These are phyloP conservation scores for Pristiophorus japonicus DNA, from an alignment of 2,113 vertebrate species.

Conservation along the genomic window DNA sequence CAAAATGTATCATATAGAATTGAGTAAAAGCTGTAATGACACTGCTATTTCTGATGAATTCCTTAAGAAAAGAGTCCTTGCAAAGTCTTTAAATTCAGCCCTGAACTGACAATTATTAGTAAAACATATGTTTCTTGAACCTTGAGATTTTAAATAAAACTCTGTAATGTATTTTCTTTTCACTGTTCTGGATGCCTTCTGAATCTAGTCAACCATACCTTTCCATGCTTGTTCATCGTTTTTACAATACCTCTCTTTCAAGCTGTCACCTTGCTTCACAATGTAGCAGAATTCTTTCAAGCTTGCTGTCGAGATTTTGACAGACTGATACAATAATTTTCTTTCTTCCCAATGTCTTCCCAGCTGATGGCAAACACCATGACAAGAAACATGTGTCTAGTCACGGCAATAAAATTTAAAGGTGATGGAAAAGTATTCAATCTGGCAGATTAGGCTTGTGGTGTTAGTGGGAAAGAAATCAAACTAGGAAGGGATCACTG, in stretches of 20 bases:
- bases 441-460: neutral
- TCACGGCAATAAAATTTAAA: neutral
- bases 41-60: neutral
- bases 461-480: neutral
- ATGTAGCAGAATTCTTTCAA: constrained; percentile 25
- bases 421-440: neutral
- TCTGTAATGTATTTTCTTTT: neutral
- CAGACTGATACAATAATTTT: neutral
- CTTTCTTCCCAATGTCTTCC: neutral
- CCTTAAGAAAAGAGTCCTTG: neutral
- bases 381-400: neutral
- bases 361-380: neutral
- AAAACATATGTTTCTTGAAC: neutral
- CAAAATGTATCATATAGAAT: neutral
- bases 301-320: constrained; percentile 13
- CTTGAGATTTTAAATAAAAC: constrained; percentile 11
- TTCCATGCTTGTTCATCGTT: neutral
- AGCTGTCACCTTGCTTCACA: constrained; percentile 3
- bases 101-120: neutral
- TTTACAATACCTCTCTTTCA: neutral
- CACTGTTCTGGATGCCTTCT: neutral
- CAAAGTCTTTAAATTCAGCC: neutral
- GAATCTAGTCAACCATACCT: neutral
- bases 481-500: neutral
- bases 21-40: neutral